These are phyloP conservation scores for Cynoglossus semilaevis DNA, from an alignment of 2,113 vertebrate genomes.

Conservation along the genomic window DNA sequence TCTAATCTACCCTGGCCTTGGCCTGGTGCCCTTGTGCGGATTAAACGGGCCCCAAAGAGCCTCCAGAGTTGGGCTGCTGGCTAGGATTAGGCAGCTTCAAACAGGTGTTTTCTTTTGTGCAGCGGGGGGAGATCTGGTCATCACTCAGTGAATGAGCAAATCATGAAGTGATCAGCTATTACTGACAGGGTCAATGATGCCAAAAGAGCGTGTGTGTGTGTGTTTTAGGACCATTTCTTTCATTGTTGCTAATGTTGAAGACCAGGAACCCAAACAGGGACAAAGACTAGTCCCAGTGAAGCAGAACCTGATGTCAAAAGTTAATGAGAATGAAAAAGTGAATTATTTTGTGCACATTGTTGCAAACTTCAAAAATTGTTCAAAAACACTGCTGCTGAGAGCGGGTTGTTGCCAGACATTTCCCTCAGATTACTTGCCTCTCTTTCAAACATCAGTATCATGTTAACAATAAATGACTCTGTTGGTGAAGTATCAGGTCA, in stretches of 20 bases:
- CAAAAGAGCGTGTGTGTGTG: slow-evolving; percentile 10
- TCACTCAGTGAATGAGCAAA: slow-evolving; percentile 45
- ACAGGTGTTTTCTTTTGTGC: slow-evolving; percentile 74
- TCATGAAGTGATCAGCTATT: slow-evolving; percentile 55
- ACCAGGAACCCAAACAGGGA: no score
- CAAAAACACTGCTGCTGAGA: no score
- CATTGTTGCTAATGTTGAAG: no score
- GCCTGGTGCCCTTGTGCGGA: slow-evolving; percentile 55
- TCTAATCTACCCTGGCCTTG: slow-evolving; percentile 66
- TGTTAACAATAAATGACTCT: no score
- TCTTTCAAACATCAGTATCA: no score
- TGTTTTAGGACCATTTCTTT: neutral
- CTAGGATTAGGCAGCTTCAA: slow-evolving; percentile 65
- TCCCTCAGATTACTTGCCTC: no score
- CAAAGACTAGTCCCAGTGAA: no score
- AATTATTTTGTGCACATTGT: neutral
- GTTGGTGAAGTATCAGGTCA: neutral
- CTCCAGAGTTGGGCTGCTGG: slow-evolving; percentile 49
- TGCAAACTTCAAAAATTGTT: no score
- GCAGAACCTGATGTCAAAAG: no score
- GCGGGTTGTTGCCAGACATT: no score
- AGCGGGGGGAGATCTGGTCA: slow-evolving; percentile 35
- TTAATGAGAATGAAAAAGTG: neutral
- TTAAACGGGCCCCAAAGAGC: slow-evolving; percentile 49
- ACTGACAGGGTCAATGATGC: slow-evolving; percentile 16